Conservation (phyloP, 2,888 invertebrate species). For the Lapara coniferarum region DNA sequence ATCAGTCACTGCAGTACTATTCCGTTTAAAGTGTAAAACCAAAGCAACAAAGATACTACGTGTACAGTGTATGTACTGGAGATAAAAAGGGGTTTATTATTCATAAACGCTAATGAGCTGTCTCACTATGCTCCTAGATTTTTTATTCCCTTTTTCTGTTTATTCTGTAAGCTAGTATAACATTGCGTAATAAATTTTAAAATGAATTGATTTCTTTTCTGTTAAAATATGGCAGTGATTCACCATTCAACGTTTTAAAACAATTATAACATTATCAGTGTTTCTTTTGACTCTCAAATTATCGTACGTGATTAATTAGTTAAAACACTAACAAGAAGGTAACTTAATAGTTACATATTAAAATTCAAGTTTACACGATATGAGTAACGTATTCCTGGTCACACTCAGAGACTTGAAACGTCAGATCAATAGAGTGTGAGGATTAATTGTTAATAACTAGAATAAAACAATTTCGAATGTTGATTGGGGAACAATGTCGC, state of each 20-base stretch:
- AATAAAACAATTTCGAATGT: slow-evolving; percentile 54
- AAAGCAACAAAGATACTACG: slow-evolving; percentile 1
- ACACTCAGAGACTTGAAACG: slow-evolving; percentile 43
- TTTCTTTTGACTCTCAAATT: neutral
- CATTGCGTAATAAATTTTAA: neutral
- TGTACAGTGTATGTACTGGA: slow-evolving; percentile 9
- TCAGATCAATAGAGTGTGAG: slow-evolving; percentile 46
- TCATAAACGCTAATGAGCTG: slow-evolving; percentile 53
- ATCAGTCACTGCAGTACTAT: neutral
- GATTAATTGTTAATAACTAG: slow-evolving; percentile 58
- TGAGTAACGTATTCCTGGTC: slow-evolving; percentile 35
- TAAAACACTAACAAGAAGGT: neutral
- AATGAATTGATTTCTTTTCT: neutral
- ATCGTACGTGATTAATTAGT: neutral
- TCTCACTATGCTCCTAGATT: slow-evolving; percentile 24
- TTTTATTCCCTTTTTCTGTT: slow-evolving; percentile 26
- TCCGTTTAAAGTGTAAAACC: neutral
- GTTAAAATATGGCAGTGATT: no score
- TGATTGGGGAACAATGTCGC: slow-evolving; percentile 45
- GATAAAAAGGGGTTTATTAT: slow-evolving; percentile 39
- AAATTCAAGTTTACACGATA: neutral
- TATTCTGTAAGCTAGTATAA: neutral
- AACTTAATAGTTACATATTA: neutral
- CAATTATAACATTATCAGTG: neutral
- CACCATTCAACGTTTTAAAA: neutral